phyloP scores from a whole-genome alignment of 1,140 invertebrate species.

The Campoletis sonorensis region DNA sequence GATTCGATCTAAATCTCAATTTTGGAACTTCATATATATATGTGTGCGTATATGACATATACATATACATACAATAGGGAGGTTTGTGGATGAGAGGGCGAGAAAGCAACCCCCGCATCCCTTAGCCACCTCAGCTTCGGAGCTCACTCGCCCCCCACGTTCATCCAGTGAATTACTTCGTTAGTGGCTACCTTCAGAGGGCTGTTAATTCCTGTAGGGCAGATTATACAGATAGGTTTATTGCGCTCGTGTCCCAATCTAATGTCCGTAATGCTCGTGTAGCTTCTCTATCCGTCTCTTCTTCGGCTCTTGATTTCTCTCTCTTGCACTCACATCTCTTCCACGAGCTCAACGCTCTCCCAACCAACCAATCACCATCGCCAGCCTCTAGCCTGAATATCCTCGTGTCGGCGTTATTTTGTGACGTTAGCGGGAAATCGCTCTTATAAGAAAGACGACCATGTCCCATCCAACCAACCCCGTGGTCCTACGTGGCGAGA shows the following conservation, averaged over 20 bases:
- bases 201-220: constrained; percentile 78
- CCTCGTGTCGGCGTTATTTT: constrained; percentile 26
- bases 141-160: constrained; percentile 65
- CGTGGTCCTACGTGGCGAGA: constrained; percentile 31
- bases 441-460: constrained; percentile 30
- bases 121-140: constrained; percentile 44
- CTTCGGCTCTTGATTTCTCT: constrained; percentile 44
- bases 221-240: constrained; percentile 79
- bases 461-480: neutral
- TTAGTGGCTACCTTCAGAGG: constrained; percentile 78
- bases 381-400: constrained; percentile 9
- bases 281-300: constrained; percentile 53
- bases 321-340: constrained; percentile 41
- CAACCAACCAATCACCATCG: neutral
- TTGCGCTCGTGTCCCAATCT: constrained; percentile 77
- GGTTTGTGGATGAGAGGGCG: constrained; percentile 34
- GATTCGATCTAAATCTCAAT: constrained; percentile 75
- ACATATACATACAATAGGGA: constrained; percentile 52
- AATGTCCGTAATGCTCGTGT: constrained; percentile 76
- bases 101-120: constrained; percentile 50
- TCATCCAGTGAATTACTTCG: constrained; percentile 78
- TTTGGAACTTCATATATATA: constrained; percentile 63
- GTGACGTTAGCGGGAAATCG: constrained; percentile 2
- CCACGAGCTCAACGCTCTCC: neutral
- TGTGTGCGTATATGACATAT: constrained; percentile 41